phyloP scores from a whole-genome alignment of 2,888 invertebrate genomes.

The Amblyjoppa fuscipennis region DNA sequence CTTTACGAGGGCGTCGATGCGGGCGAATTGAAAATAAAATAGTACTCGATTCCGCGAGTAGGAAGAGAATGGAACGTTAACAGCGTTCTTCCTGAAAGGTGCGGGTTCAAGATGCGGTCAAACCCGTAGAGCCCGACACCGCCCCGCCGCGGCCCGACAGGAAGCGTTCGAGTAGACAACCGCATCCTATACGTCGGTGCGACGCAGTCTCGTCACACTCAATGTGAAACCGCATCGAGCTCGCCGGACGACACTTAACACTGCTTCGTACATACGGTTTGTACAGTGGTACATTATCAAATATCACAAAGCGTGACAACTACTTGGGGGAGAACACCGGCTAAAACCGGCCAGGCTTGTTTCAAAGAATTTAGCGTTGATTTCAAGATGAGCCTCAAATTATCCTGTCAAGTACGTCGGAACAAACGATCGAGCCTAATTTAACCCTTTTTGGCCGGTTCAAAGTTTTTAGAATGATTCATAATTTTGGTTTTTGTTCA shows the following conservation, averaged over 20 bases:
- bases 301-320: conserved; percentile 41
- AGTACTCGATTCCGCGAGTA: conserved; percentile 8
- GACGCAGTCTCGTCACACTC: conserved; percentile 37
- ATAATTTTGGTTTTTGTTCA: no score
- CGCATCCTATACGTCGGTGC: conserved; percentile 55
- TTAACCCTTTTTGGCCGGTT: no score
- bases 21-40: background rate
- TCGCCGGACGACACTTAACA: conserved; percentile 49
- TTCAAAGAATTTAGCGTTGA: no score
- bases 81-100: conserved; percentile 47
- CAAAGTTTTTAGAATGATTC: no score
- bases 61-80: background rate
- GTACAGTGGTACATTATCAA: conserved; percentile 53
- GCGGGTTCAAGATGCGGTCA: conserved; percentile 63
- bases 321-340: background rate
- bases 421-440: no score
- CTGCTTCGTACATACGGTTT: background rate
- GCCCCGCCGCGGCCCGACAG: conserved; percentile 41
- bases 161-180: conserved; percentile 63
- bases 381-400: no score
- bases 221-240: conserved; percentile 54
- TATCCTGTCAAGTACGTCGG: no score
- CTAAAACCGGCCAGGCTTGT: no score
- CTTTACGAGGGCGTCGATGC: background rate
- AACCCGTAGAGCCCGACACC: conserved; percentile 23